Evolutionary conservation across 2,888 invertebrate species (phyloP), one percentile per base, ranked within the genome.

Genomic region (Argyra leucocephala): DNA sequence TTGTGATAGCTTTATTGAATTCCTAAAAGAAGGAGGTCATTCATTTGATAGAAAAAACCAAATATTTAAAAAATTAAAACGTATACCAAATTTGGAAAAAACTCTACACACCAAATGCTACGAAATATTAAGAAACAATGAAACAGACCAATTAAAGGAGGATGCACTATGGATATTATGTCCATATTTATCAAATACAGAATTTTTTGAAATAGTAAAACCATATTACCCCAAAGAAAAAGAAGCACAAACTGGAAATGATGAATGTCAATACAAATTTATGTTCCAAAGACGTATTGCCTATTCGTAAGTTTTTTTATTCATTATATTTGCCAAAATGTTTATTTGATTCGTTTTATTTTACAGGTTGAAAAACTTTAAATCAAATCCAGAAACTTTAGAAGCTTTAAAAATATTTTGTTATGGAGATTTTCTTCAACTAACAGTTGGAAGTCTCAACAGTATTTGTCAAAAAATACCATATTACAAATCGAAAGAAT

Each of bases 381-480:
- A 5, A 48, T 48, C 48, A 2, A 18, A 48, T 18, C 18, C 9
- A n/a, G 48, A 48, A 15, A 15, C n/a, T 3, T 48, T 48, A 18
- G 15, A 18, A 2, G 48, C 48, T 3, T 48, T 48, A 5, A 48
- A 48, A 48, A 5, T 18, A 18, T 48, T 48, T 18, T 48, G 48
- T 48, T 48, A 2, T 2, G 48, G 48, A 12, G 48, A 48, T 48
- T 48, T 48, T 5, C 15, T 48, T 12, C 48, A 9, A 48, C n/a
- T 48, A 48, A 48, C 48, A 6, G 15, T 48, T 18, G 48, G 48
- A 48, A 48, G 48, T 48, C 18, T 48, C 12, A 48, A 48, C 18
- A 18, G 48, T 18, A 48, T 48, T 48, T 48, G 48, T n/a, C 48
- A 48, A 48, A 48, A 48, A 48, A 48, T 48, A n/a, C 48, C 48